Evolutionary conservation across 2,888 invertebrate genomes (phyloP), one percentile per base, ranked within the genome.

Genomic region (Hypomecis atomaria): DNA sequence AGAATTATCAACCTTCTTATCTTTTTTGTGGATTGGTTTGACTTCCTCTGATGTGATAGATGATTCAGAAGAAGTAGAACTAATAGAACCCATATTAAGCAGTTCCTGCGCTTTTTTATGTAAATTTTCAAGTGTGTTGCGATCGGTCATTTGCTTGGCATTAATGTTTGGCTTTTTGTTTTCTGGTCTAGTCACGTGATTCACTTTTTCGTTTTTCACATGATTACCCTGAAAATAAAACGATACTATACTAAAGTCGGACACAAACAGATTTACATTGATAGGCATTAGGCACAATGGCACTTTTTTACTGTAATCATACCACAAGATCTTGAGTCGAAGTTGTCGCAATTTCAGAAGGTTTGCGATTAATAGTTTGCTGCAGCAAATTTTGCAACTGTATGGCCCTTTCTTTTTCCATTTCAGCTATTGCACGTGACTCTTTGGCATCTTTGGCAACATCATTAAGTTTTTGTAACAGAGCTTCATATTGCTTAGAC

Each of bases 91-190:
- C 58, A 86, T 82, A 70, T 84, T 86, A 0, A 92, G 77, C 50
- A 92, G 79, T 72, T 88, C 90, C 74, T 91, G 87, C 6, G 92
- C 91, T 75, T 88, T 90, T 70, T 84, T 84, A 67, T 92, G 92
- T 40, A 92, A 82, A 65, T 83, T 85, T 74, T 88, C 85, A 3
- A 92, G 81, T 4, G 84, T 85, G 66, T 84, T 79, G 33, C 77
- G 76, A 65, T 85, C 78, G 33, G 79, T 72, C 49, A 73, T 74
- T 61, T 76, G 77, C 45, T 79, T 78, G 10, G 66, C 43, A 73
- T 77, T 78, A 48, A 71, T 76, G 49, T 64, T 62, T 47, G 65
- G 44, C 9, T 72, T 70, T 63, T 71, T 71, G 44, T 69, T 70
- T 50, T 65, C 67, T 33, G 53, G 40, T 11, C 70, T 47, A 44